Conservation (phyloP, 2,113 vertebrate species). For the Platycercus adscitus region DNA sequence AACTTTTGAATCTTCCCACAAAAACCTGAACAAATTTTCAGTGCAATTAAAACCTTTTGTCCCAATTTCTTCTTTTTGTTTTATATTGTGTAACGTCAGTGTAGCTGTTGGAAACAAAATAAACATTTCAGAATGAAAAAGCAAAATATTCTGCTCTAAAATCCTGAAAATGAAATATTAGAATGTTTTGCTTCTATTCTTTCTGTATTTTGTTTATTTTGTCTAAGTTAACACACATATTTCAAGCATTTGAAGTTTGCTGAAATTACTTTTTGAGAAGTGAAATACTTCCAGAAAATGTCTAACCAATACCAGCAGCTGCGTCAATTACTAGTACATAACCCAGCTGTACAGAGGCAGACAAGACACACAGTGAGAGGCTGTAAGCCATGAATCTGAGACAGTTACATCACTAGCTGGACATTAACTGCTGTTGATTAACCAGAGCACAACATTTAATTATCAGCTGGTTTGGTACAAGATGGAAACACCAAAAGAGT, state of each 20-base stretch:
- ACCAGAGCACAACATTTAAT: slow-evolving; percentile 5
- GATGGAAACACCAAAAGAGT: neutral
- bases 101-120: neutral
- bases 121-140: neutral
- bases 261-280: neutral
- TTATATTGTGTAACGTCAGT: neutral
- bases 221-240: neutral
- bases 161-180: neutral
- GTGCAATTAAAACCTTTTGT: neutral
- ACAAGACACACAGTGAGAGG: neutral
- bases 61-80: neutral
- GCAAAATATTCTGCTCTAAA: neutral
- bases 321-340: neutral
- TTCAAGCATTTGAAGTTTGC: neutral
- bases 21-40: neutral
- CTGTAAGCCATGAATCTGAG: neutral
- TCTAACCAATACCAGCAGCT: neutral
- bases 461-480: neutral
- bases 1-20: neutral
- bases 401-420: neutral
- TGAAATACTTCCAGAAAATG: neutral
- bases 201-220: neutral
- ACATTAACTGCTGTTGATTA: slow-evolving; percentile 1
- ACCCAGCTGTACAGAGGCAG: too few species aligned
- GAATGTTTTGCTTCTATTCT: neutral